Conservation (phyloP, 2,113 vertebrate species). For the Egretta garzetta region DNA sequence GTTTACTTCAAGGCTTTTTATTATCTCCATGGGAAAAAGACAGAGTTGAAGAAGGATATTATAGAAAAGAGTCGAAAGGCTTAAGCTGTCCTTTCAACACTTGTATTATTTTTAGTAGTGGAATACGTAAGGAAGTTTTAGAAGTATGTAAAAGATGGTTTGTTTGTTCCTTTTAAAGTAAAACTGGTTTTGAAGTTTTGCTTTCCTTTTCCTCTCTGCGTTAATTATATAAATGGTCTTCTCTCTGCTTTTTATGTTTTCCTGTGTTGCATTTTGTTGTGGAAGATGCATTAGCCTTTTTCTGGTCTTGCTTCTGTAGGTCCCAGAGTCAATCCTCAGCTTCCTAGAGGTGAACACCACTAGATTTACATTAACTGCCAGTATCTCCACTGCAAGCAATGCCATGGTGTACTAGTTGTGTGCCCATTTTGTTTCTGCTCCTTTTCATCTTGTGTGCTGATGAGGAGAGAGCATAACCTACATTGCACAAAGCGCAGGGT, state of each 20-base stretch:
- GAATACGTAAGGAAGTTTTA: neutral
- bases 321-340: neutral
- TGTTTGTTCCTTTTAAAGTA: neutral
- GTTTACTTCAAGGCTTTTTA: neutral
- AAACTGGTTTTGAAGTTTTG: neutral
- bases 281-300: neutral
- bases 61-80: neutral
- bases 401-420: neutral
- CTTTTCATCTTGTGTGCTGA: neutral
- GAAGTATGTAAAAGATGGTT: neutral
- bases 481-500: neutral
- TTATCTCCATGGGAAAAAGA: neutral
- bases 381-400: neutral
- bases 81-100: neutral
- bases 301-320: neutral
- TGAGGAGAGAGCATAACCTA: neutral
- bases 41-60: neutral
- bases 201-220: neutral
- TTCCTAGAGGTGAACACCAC: neutral
- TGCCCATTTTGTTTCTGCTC: neutral
- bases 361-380: neutral
- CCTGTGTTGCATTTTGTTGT: neutral
- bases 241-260: neutral
- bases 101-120: constrained; percentile 3
- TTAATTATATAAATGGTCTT: neutral